A percentile compares a stretch with the other conserved stretches of the same genome.
phyloP scores from a whole-genome alignment of 2,797 vertebrate genomes.

The Hafferia zeledoni region DNA sequence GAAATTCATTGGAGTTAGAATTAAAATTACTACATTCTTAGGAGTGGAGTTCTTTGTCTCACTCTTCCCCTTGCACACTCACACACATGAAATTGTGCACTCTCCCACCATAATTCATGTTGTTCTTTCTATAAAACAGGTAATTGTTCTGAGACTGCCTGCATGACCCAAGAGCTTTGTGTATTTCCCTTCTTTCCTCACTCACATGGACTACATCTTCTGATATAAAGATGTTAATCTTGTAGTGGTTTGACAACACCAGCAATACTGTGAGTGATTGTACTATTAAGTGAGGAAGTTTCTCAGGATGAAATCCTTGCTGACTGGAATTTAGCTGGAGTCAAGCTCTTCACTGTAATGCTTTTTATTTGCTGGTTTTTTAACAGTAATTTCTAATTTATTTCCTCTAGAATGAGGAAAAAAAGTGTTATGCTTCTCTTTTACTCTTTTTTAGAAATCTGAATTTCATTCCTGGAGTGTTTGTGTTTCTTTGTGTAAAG shows the following conservation, averaged over 20 bases:
- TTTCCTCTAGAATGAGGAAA: not conserved
- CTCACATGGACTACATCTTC: not conserved
- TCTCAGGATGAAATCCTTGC: not conserved
- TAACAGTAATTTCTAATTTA: not conserved
- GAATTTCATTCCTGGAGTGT: not conserved
- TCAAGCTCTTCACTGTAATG: not conserved
- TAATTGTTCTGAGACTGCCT: conserved; percentile 20
- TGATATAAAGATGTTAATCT: conserved; percentile 37
- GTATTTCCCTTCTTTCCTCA: not conserved
- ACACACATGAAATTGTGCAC: accelerated
- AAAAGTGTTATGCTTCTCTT: not conserved
- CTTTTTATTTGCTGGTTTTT: not conserved
- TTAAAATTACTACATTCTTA: not conserved
- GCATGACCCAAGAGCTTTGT: not conserved
- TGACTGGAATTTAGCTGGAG: not conserved
- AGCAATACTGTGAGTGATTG: not conserved
- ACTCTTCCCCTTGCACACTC: not conserved
- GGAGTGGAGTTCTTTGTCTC: not conserved
- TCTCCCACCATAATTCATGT: not conserved
- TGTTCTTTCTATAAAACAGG: not conserved
- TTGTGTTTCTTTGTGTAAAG: not conserved
- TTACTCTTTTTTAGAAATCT: not conserved
- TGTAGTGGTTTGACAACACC: not conserved
- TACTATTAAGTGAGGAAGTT: not conserved
- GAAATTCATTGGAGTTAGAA: not conserved